phyloP scores from a whole-genome alignment of 2,888 invertebrate genomes.

The Callyntrura sp. region DNA sequence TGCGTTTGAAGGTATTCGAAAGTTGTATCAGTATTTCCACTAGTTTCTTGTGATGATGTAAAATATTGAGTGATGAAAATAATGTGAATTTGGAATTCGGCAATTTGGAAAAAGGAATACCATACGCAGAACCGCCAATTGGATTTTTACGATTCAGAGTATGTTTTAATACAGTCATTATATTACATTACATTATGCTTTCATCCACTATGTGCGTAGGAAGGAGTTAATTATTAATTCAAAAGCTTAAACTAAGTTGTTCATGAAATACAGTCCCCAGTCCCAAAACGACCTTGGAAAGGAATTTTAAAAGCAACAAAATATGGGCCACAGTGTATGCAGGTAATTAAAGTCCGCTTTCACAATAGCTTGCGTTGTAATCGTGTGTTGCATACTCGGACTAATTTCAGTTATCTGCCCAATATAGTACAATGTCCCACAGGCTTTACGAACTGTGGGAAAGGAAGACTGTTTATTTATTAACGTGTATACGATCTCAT shows the following conservation, averaged over 20 bases:
- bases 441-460: constrained; percentile 78
- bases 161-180: too few species aligned
- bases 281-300: constrained; percentile 77
- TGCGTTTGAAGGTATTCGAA: constrained; percentile 74
- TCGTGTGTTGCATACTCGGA: too few species aligned
- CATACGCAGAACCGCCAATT: constrained; percentile 79
- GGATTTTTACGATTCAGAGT: constrained; percentile 79
- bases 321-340: constrained; percentile 76
- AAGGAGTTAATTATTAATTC: background rate
- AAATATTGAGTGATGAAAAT: constrained; percentile 1
- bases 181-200: too few species aligned
- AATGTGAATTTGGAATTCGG: background rate
- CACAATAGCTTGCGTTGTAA: too few species aligned
- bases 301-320: constrained; percentile 75
- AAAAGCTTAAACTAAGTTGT: background rate
- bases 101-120: constrained; percentile 77
- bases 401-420: too few species aligned
- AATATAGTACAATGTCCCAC: constrained; percentile 78
- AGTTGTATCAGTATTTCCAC: background rate
- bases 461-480: constrained; percentile 79
- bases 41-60: constrained; percentile 2
- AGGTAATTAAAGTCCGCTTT: too few species aligned
- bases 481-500: constrained; percentile 68
- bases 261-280: too few species aligned
- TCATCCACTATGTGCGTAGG: background rate